Evolutionary conservation across 1,140 invertebrate genomes (phyloP).

Genomic region (Paramacrobiotus metropolitanus): DNA sequence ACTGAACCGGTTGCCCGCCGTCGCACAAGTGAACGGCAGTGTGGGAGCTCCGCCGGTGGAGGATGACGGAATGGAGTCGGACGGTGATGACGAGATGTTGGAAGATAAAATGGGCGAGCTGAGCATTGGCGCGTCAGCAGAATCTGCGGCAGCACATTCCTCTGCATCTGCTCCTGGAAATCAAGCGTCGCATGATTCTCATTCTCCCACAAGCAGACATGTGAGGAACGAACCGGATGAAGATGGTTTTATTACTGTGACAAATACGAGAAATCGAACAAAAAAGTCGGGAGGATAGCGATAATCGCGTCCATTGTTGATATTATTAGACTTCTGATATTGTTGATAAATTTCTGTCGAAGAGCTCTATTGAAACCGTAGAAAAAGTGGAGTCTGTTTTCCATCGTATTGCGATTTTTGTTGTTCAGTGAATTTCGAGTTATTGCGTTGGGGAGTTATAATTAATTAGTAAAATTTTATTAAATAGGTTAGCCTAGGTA

Average conservation of each 20-base stretch:
- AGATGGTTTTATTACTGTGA: not conserved
- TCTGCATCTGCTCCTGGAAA: not conserved
- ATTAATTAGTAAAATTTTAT: too few species aligned
- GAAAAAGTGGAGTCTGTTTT: too few species aligned
- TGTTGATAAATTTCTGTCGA: too few species aligned
- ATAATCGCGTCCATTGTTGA: too few species aligned
- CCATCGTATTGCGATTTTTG: too few species aligned
- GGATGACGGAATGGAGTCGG: not conserved
- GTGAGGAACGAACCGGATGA: not conserved
- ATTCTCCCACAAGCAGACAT: too few species aligned
- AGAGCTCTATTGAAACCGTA: too few species aligned
- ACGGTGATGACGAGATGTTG: not conserved
- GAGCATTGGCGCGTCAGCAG: not conserved
- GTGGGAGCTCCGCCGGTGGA: not conserved
- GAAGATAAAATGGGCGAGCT: not conserved
- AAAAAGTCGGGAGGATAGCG: not conserved
- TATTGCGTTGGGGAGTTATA: too few species aligned
- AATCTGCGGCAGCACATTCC: not conserved
- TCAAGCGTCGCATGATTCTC: not conserved
- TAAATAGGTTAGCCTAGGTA: too few species aligned
- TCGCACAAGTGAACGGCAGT: not conserved
- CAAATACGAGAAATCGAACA: not conserved
- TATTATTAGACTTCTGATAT: too few species aligned
- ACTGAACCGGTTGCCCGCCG: not conserved
- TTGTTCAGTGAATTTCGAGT: too few species aligned